Conservation (phyloP, 2,113 vertebrate species). For the Acrocephalus kingi region DNA sequence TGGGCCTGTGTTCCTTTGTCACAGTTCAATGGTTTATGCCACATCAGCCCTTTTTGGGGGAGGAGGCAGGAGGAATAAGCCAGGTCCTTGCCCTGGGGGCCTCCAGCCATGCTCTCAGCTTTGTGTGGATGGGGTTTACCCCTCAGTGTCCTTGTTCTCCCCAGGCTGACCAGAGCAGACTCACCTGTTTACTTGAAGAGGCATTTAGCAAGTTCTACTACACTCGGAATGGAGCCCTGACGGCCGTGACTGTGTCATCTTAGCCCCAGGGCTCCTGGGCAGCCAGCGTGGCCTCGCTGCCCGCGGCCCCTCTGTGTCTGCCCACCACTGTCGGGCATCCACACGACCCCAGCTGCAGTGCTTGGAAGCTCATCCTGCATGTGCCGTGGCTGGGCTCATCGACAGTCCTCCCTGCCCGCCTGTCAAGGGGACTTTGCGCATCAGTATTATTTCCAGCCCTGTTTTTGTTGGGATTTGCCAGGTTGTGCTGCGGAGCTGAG, state of each 20-base stretch:
- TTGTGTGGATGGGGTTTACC: accelerated
- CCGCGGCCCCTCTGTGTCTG: conserved; percentile 10
- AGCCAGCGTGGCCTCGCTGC: neutral
- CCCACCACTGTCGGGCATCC: conserved; percentile 4
- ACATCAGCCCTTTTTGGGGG: too few relatives aligned
- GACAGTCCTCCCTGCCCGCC: conserved; percentile 49
- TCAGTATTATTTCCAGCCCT: conserved; percentile 71
- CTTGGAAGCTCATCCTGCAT: conserved; percentile 62
- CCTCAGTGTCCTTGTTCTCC: neutral
- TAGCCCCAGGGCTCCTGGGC: conserved; percentile 67
- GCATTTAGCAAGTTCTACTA: conserved; percentile 94
- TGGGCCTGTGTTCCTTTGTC: neutral
- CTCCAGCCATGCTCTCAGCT: neutral
- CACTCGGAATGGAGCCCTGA: conserved; percentile 89
- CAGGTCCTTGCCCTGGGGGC: neutral
- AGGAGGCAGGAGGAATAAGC: neutral
- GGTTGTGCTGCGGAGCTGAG: neutral
- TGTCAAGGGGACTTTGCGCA: conserved; percentile 45
- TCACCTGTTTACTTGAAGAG: conserved; percentile 94
- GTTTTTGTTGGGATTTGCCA: conserved; percentile 49
- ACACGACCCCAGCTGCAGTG: conserved; percentile 33
- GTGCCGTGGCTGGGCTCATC: conserved; percentile 44
- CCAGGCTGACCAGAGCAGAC: conserved; percentile 91
- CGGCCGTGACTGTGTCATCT: conserved; percentile 93
- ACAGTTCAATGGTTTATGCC: accelerated